Percentiles rank a stretch among this genome's conserved stretches.
These are phyloP conservation scores for Puma concolor DNA, from an alignment of 2,113 vertebrate species.

Conservation along the genomic window DNA sequence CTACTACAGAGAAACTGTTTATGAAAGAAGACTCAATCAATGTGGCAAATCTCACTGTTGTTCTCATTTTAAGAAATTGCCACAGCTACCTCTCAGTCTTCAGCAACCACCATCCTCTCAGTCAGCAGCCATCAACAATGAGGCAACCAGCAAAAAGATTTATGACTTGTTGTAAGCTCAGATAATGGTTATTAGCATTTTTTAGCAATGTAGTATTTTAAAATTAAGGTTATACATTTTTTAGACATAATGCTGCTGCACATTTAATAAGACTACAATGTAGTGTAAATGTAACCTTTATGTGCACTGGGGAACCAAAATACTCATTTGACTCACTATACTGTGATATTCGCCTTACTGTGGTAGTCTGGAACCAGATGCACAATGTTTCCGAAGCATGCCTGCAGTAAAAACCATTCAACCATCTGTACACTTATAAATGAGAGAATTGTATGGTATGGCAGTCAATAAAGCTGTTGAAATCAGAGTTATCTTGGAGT, in stretches of 20 bases:
- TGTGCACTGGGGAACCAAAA: not conserved
- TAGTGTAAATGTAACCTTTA: not conserved
- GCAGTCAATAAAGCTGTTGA: not conserved
- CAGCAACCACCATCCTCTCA: not conserved
- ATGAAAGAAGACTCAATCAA: not conserved
- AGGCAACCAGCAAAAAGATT: not conserved
- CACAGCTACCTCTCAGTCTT: not conserved
- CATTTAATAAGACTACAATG: not conserved
- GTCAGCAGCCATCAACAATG: not conserved
- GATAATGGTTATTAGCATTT: not conserved
- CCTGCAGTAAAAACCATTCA: not conserved
- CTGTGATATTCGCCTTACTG: not conserved
- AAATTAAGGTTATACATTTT: not conserved
- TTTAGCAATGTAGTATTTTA: not conserved
- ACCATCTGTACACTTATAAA: not conserved
- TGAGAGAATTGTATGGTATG: not conserved
- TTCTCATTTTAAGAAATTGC: not conserved
- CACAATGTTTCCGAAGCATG: not conserved
- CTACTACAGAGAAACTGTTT: not conserved
- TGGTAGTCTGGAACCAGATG: not conserved
- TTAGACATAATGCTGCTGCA: not conserved
- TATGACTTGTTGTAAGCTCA: not conserved
- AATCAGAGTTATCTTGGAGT: not conserved
- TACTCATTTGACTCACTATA: not conserved
- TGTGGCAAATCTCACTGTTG: not conserved